Base-by-base conservation (phyloP, 2,888 invertebrate species). In the Himalopsyche anomala region DNA sequence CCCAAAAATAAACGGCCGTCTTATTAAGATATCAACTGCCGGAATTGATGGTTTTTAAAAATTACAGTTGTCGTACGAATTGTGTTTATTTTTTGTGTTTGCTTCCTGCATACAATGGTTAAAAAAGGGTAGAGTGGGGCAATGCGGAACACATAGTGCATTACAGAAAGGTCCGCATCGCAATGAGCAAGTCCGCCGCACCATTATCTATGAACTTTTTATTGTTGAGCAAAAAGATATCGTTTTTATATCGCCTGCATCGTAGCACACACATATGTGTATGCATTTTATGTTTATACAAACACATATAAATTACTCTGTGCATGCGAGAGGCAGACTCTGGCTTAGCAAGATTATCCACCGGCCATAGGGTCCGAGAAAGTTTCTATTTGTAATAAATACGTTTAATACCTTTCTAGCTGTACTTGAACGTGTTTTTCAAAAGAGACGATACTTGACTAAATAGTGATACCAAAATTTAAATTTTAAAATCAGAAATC, bases 101-200 rank as follows among this genome's bases (percentile, higher is more conserved):
- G 8, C 19, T 62, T 28, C 19, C 62, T 62, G 28, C n/a, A 80
- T 17, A 4, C 80, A 28, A 42, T 8, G 15, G n/a, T 36, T 38
- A 11, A n/a, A 19, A 19, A 28, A 40, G 9, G 15, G 80, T 28
- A 42, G 40, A 80, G 80, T n/a, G 80, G 80, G 80, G 80, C 42
- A 80, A 80, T 80, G 80, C 40, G 42, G 80, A 28, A 38, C 42
- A 42, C 40, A 38, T 42, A 80, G 80, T 80, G 80, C 80, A 80
- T 38, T 80, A 62, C 79, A 40, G 84, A 80, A 86, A 86, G 83
- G 74, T 82, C 86, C 86, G 83, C 86, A 84, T 86, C 83, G 86
- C 82, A 17, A 51, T 84, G 82, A 19, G 82, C 54, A 81, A 82
- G 80, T 86, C 36, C 81, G 42, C 62, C 62, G 62, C 62, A 62